phyloP scores from a whole-genome alignment of 2,113 vertebrate species.

The Channa maculata region DNA sequence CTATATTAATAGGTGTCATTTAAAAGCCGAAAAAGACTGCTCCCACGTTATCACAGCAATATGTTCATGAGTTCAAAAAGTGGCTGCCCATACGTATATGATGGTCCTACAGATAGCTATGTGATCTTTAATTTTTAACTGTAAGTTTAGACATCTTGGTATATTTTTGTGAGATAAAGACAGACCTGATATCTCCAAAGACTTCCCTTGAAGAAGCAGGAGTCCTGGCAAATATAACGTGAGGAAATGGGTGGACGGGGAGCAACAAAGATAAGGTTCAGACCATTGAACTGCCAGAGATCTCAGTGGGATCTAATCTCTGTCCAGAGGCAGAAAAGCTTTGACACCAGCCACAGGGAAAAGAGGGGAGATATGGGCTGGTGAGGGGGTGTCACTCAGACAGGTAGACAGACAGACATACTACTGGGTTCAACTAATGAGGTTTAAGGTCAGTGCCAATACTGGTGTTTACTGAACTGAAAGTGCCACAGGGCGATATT shows the following conservation, averaged over 20 bases:
- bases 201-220: slow-evolving; percentile 42
- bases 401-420: not conserved
- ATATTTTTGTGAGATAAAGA: not conserved
- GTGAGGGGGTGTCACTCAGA: not conserved
- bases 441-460: not conserved
- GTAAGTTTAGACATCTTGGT: slow-evolving; percentile 37
- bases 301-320: slow-evolving; percentile 67
- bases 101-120: not conserved
- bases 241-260: slow-evolving; percentile 26
- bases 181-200: slow-evolving; percentile 31
- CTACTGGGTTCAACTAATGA: not conserved
- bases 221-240: slow-evolving; percentile 35
- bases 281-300: slow-evolving; percentile 52
- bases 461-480: not conserved
- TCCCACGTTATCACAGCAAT: too few species aligned
- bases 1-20: too few species aligned
- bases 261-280: slow-evolving; percentile 55
- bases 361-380: too few species aligned
- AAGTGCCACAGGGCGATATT: not conserved
- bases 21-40: not conserved
- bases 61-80: not conserved
- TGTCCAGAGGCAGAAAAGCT: slow-evolving; percentile 58
- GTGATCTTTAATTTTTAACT: slow-evolving; percentile 37
- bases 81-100: not conserved
- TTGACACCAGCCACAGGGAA: slow-evolving; percentile 46